A percentile compares a stretch with the other conserved stretches of the same genome.
Evolutionary conservation across 1,140 invertebrate genomes (phyloP).

Genomic region (Drepana arcuata): DNA sequence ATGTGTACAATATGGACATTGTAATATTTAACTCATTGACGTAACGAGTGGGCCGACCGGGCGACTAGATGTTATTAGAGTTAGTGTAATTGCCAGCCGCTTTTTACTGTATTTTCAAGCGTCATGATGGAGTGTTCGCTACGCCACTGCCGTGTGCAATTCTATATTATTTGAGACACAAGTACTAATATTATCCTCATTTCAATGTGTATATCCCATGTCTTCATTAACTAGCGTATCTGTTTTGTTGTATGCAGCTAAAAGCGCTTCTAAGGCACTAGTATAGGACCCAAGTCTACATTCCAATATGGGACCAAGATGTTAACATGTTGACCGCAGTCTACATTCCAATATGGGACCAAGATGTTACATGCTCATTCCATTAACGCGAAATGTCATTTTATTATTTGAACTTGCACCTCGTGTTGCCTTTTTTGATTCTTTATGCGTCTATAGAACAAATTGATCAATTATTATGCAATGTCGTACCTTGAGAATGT

Average conservation of each 20-base stretch:
- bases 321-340: constrained; percentile 17
- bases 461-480: too few species aligned
- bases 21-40: too few species aligned
- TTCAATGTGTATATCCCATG: constrained; percentile 39
- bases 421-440: too few species aligned
- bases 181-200: constrained; percentile 48
- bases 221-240: constrained; percentile 28
- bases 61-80: constrained; percentile 52
- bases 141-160: constrained; percentile 67
- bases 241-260: constrained; percentile 34
- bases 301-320: constrained; percentile 59
- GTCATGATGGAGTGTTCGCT: constrained; percentile 57
- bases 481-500: too few species aligned
- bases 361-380: too few species aligned
- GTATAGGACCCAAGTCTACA: constrained; percentile 37
- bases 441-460: constrained; percentile 13
- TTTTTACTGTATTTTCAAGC: constrained; percentile 49
- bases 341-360: too few species aligned
- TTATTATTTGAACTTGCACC: too few species aligned
- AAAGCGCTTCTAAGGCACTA: constrained; percentile 26
- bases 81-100: constrained; percentile 67
- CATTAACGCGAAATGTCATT: too few species aligned
- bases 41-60: constrained; percentile 37
- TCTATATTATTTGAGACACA: constrained; percentile 53
- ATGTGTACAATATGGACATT: too few species aligned